Evolutionary conservation across 2,113 vertebrate species (phyloP).

Genomic region (Bolborhynchus lineola): DNA sequence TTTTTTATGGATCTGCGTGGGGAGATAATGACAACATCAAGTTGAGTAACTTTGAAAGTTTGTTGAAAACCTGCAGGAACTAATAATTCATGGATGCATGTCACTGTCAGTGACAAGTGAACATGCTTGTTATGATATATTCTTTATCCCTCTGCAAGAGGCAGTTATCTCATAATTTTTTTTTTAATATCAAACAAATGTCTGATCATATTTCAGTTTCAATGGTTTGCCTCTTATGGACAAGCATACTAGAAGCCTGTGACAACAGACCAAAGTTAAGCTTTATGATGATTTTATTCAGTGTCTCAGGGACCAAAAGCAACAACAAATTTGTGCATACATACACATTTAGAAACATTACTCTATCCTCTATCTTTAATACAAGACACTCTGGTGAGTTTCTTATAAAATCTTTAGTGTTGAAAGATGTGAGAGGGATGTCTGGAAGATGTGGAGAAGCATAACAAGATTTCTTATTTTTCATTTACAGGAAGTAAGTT

Average conservation of each 20-base stretch:
- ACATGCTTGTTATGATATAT: background rate
- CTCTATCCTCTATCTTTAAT: background rate
- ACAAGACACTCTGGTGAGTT: fast-evolving
- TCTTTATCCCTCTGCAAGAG: background rate
- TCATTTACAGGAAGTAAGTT: background rate
- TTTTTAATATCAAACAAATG: background rate
- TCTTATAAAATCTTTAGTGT: background rate
- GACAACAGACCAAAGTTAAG: background rate
- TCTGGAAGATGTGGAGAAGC: background rate
- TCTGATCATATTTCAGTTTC: background rate
- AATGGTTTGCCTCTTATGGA: background rate
- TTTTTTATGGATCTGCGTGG: background rate
- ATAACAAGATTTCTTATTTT: background rate
- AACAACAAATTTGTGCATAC: background rate
- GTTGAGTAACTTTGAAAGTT: background rate
- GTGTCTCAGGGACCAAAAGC: background rate
- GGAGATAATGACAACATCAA: background rate
- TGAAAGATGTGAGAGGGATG: background rate
- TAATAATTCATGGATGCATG: background rate
- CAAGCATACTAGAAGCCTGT: background rate
- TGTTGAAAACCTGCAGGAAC: background rate
- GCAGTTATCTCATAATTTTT: background rate
- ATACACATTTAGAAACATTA: background rate
- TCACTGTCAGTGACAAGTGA: background rate
- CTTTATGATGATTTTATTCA: background rate